These are phyloP conservation scores for Varanus komodoensis DNA, from an alignment of 2,113 vertebrate species.

Conservation along the genomic window DNA sequence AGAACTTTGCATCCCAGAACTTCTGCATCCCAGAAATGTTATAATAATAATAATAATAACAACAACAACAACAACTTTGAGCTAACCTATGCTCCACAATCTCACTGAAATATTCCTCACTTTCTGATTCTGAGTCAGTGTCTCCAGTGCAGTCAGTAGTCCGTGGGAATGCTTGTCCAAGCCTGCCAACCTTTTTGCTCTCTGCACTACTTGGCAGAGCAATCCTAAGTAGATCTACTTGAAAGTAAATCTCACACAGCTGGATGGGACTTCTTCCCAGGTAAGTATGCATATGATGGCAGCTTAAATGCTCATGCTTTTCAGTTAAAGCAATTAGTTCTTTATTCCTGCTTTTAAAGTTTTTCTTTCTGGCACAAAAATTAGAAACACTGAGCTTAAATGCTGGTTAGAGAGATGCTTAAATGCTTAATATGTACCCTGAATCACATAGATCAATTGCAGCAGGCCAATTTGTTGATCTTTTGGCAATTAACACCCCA, in stretches of 20 bases:
- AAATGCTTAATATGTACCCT: background rate
- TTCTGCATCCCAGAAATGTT: too few species aligned
- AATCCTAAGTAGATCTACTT: background rate
- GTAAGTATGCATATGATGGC: background rate
- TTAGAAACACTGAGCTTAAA: background rate
- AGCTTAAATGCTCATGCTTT: slow-evolving; percentile 2
- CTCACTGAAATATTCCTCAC: too few species aligned
- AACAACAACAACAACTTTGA: too few species aligned
- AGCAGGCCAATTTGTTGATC: background rate
- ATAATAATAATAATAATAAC: too few species aligned
- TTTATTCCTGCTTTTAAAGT: background rate
- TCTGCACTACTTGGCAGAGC: background rate
- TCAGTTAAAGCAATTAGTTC: background rate
- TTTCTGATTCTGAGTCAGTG: too few species aligned
- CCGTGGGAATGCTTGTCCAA: too few species aligned
- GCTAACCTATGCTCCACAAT: too few species aligned
- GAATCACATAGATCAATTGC: background rate
- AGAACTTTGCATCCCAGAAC: too few species aligned
- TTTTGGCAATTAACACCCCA: background rate
- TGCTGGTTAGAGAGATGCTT: background rate
- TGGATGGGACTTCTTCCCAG: background rate
- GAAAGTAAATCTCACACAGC: background rate
- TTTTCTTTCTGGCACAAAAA: slow-evolving; percentile 6
- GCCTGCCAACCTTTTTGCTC: too few species aligned
- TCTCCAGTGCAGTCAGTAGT: too few species aligned